A percentile compares a stretch with the other conserved stretches of the same genome.
phyloP scores from a whole-genome alignment of 1,140 invertebrate genomes.

The Apis dorsata region DNA sequence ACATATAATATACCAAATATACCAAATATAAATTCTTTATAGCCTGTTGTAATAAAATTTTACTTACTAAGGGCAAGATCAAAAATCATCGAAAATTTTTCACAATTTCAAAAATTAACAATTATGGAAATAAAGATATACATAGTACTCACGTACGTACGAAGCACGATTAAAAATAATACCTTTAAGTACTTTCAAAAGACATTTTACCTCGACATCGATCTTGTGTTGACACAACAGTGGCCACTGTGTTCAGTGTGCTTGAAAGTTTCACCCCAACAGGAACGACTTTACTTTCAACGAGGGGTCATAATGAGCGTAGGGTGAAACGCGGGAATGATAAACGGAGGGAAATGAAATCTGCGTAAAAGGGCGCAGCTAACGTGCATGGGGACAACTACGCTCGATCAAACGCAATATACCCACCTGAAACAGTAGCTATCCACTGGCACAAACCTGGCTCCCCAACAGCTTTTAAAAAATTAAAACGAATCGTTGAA shows the following conservation, averaged over 20 bases:
- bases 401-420: conserved; percentile 42
- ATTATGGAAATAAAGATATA: too few species aligned
- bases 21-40: too few species aligned
- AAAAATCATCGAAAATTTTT: too few species aligned
- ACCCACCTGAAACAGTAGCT: conserved; percentile 11
- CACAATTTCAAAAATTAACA: too few species aligned
- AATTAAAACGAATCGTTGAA: conserved; percentile 17
- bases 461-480: not conserved
- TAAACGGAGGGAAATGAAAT: conserved; percentile 48
- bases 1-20: too few species aligned
- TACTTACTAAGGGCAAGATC: too few species aligned
- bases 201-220: not conserved
- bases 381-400: conserved; percentile 42
- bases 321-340: conserved; percentile 2
- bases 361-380: conserved; percentile 52
- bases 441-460: not conserved
- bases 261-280: conserved; percentile 34
- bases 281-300: conserved; percentile 13
- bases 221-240: not conserved
- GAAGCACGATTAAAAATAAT: not conserved
- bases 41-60: too few species aligned
- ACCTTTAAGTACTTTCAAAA: not conserved
- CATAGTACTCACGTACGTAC: not conserved
- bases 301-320: conserved; percentile 5
- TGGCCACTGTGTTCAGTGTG: conserved; percentile 17